phyloP scores from a whole-genome alignment of 2,888 invertebrate genomes.

The Ophioninae sp. region DNA sequence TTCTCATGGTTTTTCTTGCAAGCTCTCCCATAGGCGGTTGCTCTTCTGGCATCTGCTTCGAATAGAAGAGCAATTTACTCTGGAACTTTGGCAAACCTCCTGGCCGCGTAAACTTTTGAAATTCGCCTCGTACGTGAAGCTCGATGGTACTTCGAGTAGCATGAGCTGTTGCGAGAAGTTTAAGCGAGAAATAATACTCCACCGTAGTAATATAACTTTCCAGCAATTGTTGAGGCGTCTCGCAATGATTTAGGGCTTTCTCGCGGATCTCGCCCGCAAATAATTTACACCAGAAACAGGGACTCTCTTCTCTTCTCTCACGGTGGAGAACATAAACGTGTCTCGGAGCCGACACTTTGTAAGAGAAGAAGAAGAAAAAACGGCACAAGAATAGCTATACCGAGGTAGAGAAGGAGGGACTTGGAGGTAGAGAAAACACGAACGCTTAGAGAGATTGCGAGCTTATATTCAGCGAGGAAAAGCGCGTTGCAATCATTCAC shows the following conservation, averaged over 20 bases:
- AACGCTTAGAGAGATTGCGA: constrained; percentile 23
- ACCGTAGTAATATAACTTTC: constrained; percentile 53
- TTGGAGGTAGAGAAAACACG: constrained; percentile 12
- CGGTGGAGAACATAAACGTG: constrained; percentile 41
- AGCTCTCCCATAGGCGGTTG: not conserved
- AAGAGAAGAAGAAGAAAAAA: constrained; percentile 13
- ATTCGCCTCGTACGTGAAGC: constrained; percentile 18
- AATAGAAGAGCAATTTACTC: constrained; percentile 11
- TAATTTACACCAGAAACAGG: constrained; percentile 45
- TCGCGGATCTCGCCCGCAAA: constrained; percentile 16
- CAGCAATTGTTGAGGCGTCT: constrained; percentile 48
- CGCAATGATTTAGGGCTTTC: constrained; percentile 59
- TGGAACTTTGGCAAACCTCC: constrained; percentile 10
- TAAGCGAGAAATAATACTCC: constrained; percentile 44
- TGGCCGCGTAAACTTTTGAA: constrained; percentile 37
- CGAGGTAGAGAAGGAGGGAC: constrained; percentile 5
- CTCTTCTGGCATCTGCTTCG: not conserved
- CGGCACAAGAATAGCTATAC: not conserved
- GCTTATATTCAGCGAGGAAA: constrained; percentile 38
- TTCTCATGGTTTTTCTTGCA: not conserved
- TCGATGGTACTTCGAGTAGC: constrained; percentile 33
- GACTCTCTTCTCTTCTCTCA: constrained; percentile 11
- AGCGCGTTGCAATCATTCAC: constrained; percentile 45
- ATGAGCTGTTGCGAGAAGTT: not conserved
- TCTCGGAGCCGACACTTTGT: constrained; percentile 18